Base-by-base conservation (phyloP, 1,140 invertebrate genomes). In the Magallana ariakensis region DNA sequence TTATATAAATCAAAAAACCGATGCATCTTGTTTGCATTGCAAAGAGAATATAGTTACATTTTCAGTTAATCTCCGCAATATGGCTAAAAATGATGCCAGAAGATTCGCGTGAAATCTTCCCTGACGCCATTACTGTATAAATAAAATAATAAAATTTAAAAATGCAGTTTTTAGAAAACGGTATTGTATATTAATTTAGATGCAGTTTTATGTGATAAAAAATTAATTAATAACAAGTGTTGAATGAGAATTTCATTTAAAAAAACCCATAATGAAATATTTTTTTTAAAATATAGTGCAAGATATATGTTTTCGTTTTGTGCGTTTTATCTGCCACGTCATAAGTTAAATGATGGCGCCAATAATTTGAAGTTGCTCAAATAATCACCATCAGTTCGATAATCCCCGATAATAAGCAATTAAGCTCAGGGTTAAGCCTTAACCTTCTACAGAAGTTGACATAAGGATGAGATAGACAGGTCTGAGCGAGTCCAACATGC, bases 51-150 rank as follows among this genome's bases (percentile, higher is more conserved):
- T 57, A 26, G 26, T 26, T 26, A 87, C 85, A 87, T 87, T 81
- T 87, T 87, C 85, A 56, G 85, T 87, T 54, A 87, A 87, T n/a
- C 22, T 87, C 81, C 85, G 85, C 85, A 87, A 70, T 83, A 22
- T 70, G 26, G 26, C 85, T 46, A 80, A 83, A 87, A 66, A 55
- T 83, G 26, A 46, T 55, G 33, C 58, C 54, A 80, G 82, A 55
- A 87, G 54, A 81, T 87, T 87, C 70, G 57, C 80, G 53, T 66
- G 62, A 66, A 60, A n/a, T 80, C 80, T 81, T 55, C 80, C 85
- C 80, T 83, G 85, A 87, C 85, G 85, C 85, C 81, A 87, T 87
- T 70, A 22, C 11, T 70, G 62, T 70, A 19, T 19, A 26, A 70
- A 70, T 22, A 19, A 22, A 22, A 9, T 1, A 70, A 19, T 19